phyloP scores from a whole-genome alignment of 2,113 vertebrate species.

The Bubo scandiacus region DNA sequence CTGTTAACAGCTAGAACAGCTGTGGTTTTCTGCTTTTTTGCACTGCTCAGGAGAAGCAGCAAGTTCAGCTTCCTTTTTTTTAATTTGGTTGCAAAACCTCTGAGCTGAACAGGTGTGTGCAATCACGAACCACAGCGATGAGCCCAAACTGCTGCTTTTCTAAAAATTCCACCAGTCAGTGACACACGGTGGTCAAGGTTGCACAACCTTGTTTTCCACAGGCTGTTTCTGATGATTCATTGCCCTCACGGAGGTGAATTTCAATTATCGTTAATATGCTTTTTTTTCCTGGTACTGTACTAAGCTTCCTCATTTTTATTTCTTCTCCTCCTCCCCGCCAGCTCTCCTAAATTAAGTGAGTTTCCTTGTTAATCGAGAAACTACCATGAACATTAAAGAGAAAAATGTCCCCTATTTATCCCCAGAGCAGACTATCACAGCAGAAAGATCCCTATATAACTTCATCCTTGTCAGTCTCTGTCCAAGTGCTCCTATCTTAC shows the following conservation, averaged over 20 bases:
- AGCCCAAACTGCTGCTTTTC: conserved; percentile 83
- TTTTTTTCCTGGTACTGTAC: conserved; percentile 67
- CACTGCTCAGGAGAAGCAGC: conserved; percentile 76
- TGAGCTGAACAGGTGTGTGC: conserved; percentile 86
- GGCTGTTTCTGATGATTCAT: conserved; percentile 83
- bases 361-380: conserved; percentile 11
- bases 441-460: not conserved
- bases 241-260: conserved; percentile 80
- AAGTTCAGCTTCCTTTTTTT: conserved; percentile 81
- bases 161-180: conserved; percentile 83
- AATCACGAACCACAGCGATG: conserved; percentile 81
- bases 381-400: not conserved
- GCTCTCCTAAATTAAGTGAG: not conserved
- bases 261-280: conserved; percentile 75
- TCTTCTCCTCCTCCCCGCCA: conserved; percentile 5
- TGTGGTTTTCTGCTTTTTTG: conserved; percentile 86
- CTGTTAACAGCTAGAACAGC: conserved; percentile 87
- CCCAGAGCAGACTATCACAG: not conserved
- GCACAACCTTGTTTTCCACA: conserved; percentile 86
- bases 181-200: conserved; percentile 82
- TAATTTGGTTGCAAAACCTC: conserved; percentile 85
- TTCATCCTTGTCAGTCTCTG: not conserved
- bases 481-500: not conserved
- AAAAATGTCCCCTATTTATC: not conserved
- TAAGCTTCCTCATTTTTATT: conserved; percentile 74